Base-by-base conservation (phyloP, 2,797 vertebrate species). In the Odontamblyopus lacepedii region DNA sequence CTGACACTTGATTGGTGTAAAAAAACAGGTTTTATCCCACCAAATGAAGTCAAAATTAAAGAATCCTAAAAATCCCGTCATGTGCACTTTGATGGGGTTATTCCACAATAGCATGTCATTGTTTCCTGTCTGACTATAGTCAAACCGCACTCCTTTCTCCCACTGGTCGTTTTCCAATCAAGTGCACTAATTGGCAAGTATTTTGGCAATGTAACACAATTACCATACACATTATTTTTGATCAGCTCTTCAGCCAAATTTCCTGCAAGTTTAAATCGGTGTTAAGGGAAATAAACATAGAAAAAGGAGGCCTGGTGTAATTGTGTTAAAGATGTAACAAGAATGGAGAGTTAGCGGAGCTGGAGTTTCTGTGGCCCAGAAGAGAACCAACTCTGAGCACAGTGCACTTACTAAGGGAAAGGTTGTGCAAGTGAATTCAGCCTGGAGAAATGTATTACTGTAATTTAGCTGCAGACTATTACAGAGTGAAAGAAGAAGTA, bases 281-380 rank as follows among this genome's bases (percentile, higher is more conserved):
- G 61, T 68, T 82, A 50, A 30, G 83, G 85, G 84, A 87, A 87
- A 87, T 89, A 73, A 81, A 67, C 67, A 35, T 59, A 67, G 60
- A 55, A 57, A 27, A 64, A 51, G 23, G 64, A 56, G 64, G 38
- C 69, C 15, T 71, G 57, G 38, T 59, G 55, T 60, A n/a, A 41
- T 48, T 69, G 56, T 69, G 13, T 41, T 56, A 41, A 57, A 60
- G 18, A 16, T 38, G 35, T 44, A 69, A 69, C 63, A 69, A 67
- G 66, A 64, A 67, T 53, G 50, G n/a, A 12, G 4, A 13, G 50
- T 71, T 59, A 38, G 56, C 30, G 30, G 6, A 27, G 53, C 8
- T 8, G 35, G 35, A 29, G 35, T 63, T 70, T 51, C 29, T 12
- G 35, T 6, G 53, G 53, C 61, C 35, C 29, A 60, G 29, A n/a